These are phyloP conservation scores for Crotalus adamanteus DNA, from an alignment of 2,797 vertebrate genomes.

Conservation along the genomic window DNA sequence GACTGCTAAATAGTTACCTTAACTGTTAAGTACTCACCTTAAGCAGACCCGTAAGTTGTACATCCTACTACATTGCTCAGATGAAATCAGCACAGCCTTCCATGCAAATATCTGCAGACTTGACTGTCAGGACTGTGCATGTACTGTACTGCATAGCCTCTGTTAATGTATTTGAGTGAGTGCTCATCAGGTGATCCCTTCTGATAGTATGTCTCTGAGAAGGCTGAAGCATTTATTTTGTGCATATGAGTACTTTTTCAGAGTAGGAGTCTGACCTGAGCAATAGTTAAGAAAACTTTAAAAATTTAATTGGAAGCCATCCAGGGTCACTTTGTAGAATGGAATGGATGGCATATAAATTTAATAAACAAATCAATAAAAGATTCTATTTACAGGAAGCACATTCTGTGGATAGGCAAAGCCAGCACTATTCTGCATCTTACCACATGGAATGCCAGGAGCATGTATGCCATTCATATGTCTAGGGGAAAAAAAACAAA, in stretches of 20 bases:
- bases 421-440: neutral
- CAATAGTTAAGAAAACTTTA: neutral
- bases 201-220: neutral
- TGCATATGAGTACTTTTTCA: neutral
- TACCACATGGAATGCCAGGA: neutral
- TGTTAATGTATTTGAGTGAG: neutral
- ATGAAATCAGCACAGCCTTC: neutral
- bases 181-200: neutral
- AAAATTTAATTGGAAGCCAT: neutral
- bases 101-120: neutral
- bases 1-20: neutral
- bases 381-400: neutral
- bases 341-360: neutral
- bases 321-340: neutral
- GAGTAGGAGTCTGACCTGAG: neutral
- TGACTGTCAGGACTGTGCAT: neutral
- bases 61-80: neutral
- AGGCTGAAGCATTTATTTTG: neutral
- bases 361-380: neutral
- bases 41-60: neutral
- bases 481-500: neutral
- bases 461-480: neutral
- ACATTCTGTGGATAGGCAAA: neutral
- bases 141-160: neutral
- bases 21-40: no score